Base-by-base conservation (phyloP, 1,140 invertebrate species). In the Chionoecetes opilio region DNA sequence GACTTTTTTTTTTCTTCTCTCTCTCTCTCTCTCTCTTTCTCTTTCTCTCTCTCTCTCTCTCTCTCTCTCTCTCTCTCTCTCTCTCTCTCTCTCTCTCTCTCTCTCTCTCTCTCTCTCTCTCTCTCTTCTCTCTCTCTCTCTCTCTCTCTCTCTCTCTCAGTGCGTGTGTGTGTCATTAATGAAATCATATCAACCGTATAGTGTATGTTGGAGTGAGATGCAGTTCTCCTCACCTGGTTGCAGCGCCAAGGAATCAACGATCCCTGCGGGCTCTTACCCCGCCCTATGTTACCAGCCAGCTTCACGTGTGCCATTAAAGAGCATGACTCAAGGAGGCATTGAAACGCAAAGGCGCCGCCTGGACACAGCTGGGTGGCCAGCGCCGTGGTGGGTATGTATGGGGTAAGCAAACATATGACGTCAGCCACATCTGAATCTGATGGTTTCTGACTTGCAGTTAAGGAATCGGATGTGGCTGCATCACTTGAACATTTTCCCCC, bases 41-140 rank as follows among this genome's bases (percentile, higher is more conserved):
- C 53, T 63, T 21, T 63, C 38, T 41, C 38, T 41, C 38, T 41
- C 38, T 41, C 38, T 41, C 38, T 41, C 38, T 53, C 46, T 53
- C 46, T 53, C 46, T 53, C 46, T 53, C 46, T 53, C 46, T 53
- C 63, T 75, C 63, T 75, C 63, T 75, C 63, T 75, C 63, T 75
- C 63, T 75, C 63, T 75, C 63, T 75, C 63, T 75, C 8, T 11
- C 63, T 75, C 63, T n/a, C 53, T 63, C 53, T 63, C 53, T 63
- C 53, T 63, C 53, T 63, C 53, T 63, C 53, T 63, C 53, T 63
- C 21, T 63, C 38, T 41, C 38, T 41, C 38, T 41, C 38, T 41
- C 38, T 41, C 38, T 41, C 38, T 53, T 53, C 46, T 53, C 46
- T 53, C 46, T 53, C 46, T 53, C 46, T 53, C 63, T 75, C 63